Evolutionary conservation across 2,113 vertebrate genomes (phyloP).

Genomic region (Ceuthmochares aereus): DNA sequence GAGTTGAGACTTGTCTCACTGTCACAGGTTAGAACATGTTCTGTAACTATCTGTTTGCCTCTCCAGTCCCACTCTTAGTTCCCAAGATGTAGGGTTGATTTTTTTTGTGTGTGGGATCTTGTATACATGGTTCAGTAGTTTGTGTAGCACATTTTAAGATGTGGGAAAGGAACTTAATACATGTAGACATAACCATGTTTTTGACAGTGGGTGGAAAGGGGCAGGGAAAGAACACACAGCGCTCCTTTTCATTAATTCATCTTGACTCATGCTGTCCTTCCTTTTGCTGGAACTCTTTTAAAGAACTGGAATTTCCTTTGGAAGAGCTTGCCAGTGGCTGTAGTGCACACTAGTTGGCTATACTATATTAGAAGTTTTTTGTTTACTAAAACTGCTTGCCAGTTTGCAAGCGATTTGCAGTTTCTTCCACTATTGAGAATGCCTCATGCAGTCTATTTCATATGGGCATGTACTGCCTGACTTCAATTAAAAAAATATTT

Average conservation of each 20-base stretch:
- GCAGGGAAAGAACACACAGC: not conserved
- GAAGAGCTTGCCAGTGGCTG: conserved; percentile 55
- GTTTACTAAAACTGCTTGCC: conserved; percentile 30
- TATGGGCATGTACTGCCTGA: not conserved
- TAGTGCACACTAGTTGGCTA: not conserved
- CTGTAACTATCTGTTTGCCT: no score
- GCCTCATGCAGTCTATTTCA: conserved; percentile 38
- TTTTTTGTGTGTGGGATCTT: not conserved
- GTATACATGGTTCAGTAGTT: not conserved
- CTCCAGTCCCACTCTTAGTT: no score
- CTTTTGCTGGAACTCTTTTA: conserved; percentile 16
- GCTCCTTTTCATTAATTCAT: not conserved
- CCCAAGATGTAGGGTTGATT: no score
- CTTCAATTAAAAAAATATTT: conserved; percentile 40
- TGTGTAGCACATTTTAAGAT: not conserved
- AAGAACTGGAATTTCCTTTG: conserved; percentile 56
- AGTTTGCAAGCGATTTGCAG: conserved; percentile 22
- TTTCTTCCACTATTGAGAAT: conserved; percentile 43
- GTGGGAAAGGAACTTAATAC: not conserved
- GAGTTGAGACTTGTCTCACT: no score
- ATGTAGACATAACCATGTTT: not conserved
- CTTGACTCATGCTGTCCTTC: not conserved
- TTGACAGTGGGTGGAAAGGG: not conserved
- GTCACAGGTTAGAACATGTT: no score
- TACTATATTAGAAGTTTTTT: conserved; percentile 48